Conservation (phyloP, 2,888 invertebrate genomes). For the Rhagonycha fulva region DNA sequence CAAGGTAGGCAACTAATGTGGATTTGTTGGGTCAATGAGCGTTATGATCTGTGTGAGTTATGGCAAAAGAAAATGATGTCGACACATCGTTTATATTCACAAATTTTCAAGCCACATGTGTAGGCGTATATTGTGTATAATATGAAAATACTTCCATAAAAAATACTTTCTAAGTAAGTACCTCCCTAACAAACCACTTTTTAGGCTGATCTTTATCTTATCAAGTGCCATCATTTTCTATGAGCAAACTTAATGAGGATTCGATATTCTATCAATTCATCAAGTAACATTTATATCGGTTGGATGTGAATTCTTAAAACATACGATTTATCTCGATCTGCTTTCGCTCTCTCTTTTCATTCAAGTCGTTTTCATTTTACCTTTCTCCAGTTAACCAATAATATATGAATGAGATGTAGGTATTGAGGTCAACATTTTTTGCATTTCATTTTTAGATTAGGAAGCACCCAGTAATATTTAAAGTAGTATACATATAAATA, state of each 20-base stretch:
- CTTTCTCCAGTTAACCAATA: conserved; percentile 32
- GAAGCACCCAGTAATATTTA: neutral
- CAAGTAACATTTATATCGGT: conserved; percentile 27
- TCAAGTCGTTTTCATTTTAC: conserved; percentile 38
- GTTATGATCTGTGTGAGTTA: conserved; percentile 42
- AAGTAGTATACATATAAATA: no score
- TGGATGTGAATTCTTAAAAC: conserved; percentile 31
- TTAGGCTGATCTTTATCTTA: conserved; percentile 35
- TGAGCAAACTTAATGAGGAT: conserved; percentile 36
- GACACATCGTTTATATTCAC: conserved; percentile 44
- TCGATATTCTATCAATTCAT: conserved; percentile 44
- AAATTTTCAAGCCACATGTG: conserved; percentile 40
- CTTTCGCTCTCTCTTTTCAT: conserved; percentile 35
- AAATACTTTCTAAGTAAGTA: neutral
- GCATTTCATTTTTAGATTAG: neutral
- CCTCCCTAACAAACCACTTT: conserved; percentile 2
- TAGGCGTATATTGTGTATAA: conserved; percentile 23
- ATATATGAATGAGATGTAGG: conserved; percentile 25
- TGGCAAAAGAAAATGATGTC: conserved; percentile 41
- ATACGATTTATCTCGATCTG: conserved; percentile 42
- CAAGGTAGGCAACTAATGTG: conserved; percentile 21
- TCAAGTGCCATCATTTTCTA: conserved; percentile 34
- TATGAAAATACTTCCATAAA: conserved; percentile 11
- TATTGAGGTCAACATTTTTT: conserved; percentile 23
- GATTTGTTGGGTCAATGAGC: conserved; percentile 39